Conservation (phyloP, 2,797 vertebrate species). For the Tauraco hartlaubi region DNA sequence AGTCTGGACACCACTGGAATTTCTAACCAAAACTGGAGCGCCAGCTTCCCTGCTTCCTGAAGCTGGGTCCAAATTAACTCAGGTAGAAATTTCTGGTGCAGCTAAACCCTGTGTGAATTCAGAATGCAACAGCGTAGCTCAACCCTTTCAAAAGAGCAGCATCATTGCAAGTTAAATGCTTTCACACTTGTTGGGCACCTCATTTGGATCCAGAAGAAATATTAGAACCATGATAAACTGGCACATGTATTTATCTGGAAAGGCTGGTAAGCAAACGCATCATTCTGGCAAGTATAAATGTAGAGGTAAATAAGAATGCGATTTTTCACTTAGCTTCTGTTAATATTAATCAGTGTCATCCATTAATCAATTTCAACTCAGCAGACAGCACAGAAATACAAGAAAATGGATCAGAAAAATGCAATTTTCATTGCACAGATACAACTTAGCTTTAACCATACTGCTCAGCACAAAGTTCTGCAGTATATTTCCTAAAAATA, state of each 20-base stretch:
- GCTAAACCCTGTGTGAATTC: background rate
- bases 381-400: background rate
- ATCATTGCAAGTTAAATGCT: background rate
- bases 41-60: background rate
- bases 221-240: background rate
- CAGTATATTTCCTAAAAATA: background rate
- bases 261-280: background rate
- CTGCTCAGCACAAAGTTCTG: background rate
- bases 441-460: background rate
- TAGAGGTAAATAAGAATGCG: background rate
- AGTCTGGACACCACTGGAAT: background rate
- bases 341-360: background rate
- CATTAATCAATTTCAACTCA: background rate
- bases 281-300: background rate
- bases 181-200: background rate
- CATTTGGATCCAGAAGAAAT: background rate
- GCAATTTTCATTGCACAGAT: background rate
- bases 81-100: background rate
- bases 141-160: background rate
- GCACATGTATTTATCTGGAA: background rate
- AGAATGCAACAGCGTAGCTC: background rate
- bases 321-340: background rate
- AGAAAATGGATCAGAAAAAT: background rate
- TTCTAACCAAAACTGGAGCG: background rate
- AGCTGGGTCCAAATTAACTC: too few species aligned